Percentiles rank a stretch among this genome's conserved stretches.
Evolutionary conservation across 1,140 invertebrate genomes (phyloP).

Genomic region (Drosophila malerkotliana): DNA sequence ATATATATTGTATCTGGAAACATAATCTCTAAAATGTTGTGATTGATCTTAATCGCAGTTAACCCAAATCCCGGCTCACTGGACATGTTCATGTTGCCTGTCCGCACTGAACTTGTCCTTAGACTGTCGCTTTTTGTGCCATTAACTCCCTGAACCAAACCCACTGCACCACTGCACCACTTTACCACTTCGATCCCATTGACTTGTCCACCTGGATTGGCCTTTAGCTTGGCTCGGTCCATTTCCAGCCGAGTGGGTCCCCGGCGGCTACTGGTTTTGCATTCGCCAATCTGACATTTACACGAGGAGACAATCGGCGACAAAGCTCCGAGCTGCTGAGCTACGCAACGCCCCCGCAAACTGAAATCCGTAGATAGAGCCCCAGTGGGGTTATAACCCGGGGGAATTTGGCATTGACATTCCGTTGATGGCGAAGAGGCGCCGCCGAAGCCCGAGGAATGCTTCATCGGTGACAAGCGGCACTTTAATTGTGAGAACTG

Average conservation of each 20-base stretch:
- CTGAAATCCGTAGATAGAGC: neutral
- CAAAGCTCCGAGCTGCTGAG: constrained; percentile 66
- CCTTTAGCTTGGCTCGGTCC: constrained; percentile 70
- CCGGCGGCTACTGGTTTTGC: constrained; percentile 72
- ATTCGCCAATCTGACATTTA: constrained; percentile 75
- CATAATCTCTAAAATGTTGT: neutral
- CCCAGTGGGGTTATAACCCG: neutral
- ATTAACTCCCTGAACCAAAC: neutral
- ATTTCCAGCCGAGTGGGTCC: constrained; percentile 64
- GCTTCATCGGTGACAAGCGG: constrained; percentile 44
- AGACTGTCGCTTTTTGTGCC: constrained; percentile 26
- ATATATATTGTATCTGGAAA: neutral
- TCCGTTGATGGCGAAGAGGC: constrained; percentile 50
- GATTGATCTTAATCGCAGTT: constrained; percentile 36
- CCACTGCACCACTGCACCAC: constrained; percentile 1
- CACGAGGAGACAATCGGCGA: constrained; percentile 63
- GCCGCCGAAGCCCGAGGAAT: constrained; percentile 34
- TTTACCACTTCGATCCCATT: constrained; percentile 46
- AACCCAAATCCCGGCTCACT: constrained; percentile 43
- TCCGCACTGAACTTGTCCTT: constrained; percentile 58
- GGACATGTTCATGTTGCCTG: constrained; percentile 50
- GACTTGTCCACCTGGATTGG: constrained; percentile 70
- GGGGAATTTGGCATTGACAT: constrained; percentile 62
- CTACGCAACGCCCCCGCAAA: constrained; percentile 70
- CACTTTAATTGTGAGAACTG: constrained; percentile 78